A percentile compares a stretch with the other conserved stretches of the same genome.
These are phyloP conservation scores for Drosophila anomalata DNA, from an alignment of 2,888 invertebrate genomes.

Conservation along the genomic window DNA sequence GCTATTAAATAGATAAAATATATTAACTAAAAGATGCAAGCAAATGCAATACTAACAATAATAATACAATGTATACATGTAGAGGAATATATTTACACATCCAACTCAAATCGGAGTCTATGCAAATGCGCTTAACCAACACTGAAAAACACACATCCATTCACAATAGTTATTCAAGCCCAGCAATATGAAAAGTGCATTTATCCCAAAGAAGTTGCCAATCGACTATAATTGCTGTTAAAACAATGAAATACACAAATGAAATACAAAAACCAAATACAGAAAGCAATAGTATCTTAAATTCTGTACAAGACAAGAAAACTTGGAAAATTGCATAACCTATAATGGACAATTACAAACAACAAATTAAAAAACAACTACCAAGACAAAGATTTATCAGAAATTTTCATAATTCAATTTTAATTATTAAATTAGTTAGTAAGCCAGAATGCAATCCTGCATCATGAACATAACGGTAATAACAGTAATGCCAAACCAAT, in stretches of 20 bases:
- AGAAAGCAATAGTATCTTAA: conserved; percentile 33
- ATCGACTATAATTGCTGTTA: conserved; percentile 42
- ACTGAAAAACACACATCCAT: conserved; percentile 13
- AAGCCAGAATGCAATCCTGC: conserved; percentile 53
- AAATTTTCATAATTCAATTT: conserved; percentile 58
- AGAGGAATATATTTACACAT: conserved; percentile 63
- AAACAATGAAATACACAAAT: conserved; percentile 5
- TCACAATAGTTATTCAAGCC: conserved; percentile 42
- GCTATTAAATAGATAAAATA: conserved; percentile 49
- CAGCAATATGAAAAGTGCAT: conserved; percentile 65
- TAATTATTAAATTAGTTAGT: conserved; percentile 74
- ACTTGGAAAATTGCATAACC: conserved; percentile 11
- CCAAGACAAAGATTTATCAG: conserved; percentile 36
- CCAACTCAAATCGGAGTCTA: conserved; percentile 17
- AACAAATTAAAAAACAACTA: conserved; percentile 12
- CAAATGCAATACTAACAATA: conserved; percentile 49
- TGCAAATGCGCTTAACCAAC: conserved; percentile 27
- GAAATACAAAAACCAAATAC: conserved; percentile 7
- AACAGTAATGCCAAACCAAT: conserved; percentile 45
- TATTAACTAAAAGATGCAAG: conserved; percentile 55
- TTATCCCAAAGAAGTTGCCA: conserved; percentile 76
- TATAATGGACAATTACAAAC: not conserved
- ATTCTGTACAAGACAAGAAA: conserved; percentile 37
- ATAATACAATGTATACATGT: conserved; percentile 44
- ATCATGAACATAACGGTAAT: conserved; percentile 33